A percentile compares a stretch with the other conserved stretches of the same genome.
phyloP scores from a whole-genome alignment of 2,888 invertebrate species.

The Apamea crenata region DNA sequence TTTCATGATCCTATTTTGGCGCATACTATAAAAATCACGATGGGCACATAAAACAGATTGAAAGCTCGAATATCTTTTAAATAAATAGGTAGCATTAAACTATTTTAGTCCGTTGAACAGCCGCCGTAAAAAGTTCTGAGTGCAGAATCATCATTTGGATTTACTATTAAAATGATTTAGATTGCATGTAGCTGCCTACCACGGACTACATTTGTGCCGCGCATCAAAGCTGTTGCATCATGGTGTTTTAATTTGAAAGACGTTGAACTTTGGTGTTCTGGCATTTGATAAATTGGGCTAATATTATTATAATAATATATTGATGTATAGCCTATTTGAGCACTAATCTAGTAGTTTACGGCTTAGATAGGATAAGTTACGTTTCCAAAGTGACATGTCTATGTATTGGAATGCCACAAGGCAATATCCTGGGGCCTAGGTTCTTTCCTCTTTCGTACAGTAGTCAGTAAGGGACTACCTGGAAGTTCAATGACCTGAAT shows the following conservation, averaged over 20 bases:
- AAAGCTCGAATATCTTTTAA: slow-evolving; percentile 19
- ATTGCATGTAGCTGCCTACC: slow-evolving; percentile 36
- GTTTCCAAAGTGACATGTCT: not conserved
- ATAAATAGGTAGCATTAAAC: slow-evolving; percentile 18
- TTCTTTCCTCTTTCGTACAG: not conserved
- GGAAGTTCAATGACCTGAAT: not conserved
- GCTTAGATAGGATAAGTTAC: not conserved
- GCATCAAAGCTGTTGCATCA: slow-evolving; percentile 72
- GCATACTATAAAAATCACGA: not conserved
- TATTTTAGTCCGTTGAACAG: slow-evolving; percentile 23
- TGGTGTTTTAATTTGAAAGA: slow-evolving; percentile 62
- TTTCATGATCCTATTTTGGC: not conserved
- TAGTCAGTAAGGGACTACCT: not conserved
- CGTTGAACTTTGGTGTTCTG: slow-evolving; percentile 72
- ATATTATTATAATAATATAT: slow-evolving; percentile 26
- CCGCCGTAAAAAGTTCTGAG: slow-evolving; percentile 32
- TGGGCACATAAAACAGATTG: not conserved
- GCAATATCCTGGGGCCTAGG: not conserved
- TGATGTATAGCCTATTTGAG: not conserved
- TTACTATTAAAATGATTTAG: slow-evolving; percentile 65
- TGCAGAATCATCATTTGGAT: slow-evolving; percentile 42
- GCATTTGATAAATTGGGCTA: slow-evolving; percentile 63
- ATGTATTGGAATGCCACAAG: slow-evolving; percentile 9
- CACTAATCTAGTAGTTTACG: not conserved
- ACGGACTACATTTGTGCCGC: slow-evolving; percentile 71